phyloP scores from a whole-genome alignment of 2,797 vertebrate genomes.

The Oreonectes daqikongensis region DNA sequence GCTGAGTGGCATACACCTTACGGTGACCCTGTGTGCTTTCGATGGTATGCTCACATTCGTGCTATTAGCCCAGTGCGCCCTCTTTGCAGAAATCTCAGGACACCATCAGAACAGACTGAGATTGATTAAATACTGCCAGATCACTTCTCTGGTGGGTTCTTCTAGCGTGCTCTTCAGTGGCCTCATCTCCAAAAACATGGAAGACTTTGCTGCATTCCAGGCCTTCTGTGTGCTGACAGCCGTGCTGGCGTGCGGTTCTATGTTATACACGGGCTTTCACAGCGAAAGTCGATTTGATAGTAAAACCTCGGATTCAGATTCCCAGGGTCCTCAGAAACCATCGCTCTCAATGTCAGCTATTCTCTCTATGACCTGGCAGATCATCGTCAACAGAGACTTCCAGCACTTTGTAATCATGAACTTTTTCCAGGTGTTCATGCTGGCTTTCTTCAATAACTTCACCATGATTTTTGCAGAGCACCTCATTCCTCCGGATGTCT shows the following conservation, averaged over 20 bases:
- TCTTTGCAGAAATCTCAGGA: conserved; percentile 84
- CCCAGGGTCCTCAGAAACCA: conserved; percentile 21
- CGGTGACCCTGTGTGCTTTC: conserved; percentile 82
- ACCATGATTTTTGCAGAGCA: conserved; percentile 89
- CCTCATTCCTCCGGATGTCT: conserved; percentile 82
- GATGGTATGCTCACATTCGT: conserved; percentile 85
- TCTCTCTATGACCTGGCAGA: conserved; percentile 78
- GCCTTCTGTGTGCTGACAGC: conserved; percentile 72
- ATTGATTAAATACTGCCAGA: conserved; percentile 86
- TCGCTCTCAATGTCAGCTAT: conserved; percentile 73
- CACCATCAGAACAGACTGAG: conserved; percentile 77
- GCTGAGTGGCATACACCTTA: conserved; percentile 85
- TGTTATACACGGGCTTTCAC: conserved; percentile 83
- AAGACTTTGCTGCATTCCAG: conserved; percentile 82
- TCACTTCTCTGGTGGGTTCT: conserved; percentile 82
- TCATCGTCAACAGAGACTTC: conserved; percentile 84
- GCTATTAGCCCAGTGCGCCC: conserved; percentile 83
- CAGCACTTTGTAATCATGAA: conserved; percentile 86
- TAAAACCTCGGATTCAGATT: conserved; percentile 49
- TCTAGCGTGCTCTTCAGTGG: conserved; percentile 86
- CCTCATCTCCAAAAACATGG: conserved; percentile 86
- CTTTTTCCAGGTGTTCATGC: conserved; percentile 90
- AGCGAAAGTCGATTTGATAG: conserved; percentile 76
- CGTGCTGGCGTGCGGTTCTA: conserved; percentile 76
- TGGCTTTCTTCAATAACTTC: conserved; percentile 89